Conservation (phyloP, 2,113 vertebrate genomes). For the Melanerpes formicivorus region DNA sequence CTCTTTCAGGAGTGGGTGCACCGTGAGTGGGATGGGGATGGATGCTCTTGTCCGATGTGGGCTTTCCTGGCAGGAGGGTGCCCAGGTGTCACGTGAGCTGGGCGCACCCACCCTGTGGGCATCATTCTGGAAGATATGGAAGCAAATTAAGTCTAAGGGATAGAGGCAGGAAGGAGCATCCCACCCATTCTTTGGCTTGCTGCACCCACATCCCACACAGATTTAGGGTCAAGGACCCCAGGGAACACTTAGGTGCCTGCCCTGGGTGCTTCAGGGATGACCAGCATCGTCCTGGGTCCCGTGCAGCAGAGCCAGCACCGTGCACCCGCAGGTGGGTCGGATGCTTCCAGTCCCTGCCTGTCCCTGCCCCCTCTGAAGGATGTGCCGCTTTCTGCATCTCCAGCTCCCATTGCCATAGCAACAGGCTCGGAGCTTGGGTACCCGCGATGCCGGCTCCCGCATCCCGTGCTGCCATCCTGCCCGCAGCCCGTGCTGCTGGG, state of each 20-base stretch:
- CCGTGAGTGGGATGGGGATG: fast-evolving
- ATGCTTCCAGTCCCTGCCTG: slow-evolving; percentile 33
- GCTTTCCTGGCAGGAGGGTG: background rate
- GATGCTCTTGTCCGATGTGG: fast-evolving
- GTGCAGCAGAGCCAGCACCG: fast-evolving
- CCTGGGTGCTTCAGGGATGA: background rate
- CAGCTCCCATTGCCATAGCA: slow-evolving; percentile 77
- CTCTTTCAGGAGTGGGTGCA: background rate
- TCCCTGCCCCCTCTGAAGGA: slow-evolving; percentile 58
- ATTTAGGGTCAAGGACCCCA: background rate
- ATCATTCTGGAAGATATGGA: fast-evolving
- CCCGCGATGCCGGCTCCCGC: slow-evolving; percentile 47
- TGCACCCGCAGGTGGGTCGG: slow-evolving; percentile 4
- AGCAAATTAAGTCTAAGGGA: background rate
- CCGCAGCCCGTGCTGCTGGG: background rate
- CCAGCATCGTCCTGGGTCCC: background rate
- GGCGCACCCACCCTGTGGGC: background rate
- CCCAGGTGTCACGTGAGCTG: fast-evolving
- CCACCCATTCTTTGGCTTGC: fast-evolving
- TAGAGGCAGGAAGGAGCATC: background rate
- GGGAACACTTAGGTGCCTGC: background rate
- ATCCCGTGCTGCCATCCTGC: slow-evolving; percentile 51
- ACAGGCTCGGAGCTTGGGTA: slow-evolving; percentile 66
- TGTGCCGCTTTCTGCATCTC: slow-evolving; percentile 69
- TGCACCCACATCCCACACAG: background rate